Percentiles rank a stretch among this genome's conserved stretches.
These are phyloP conservation scores for Scalopus aquaticus DNA, from an alignment of 2,113 vertebrate genomes.

Conservation along the genomic window DNA sequence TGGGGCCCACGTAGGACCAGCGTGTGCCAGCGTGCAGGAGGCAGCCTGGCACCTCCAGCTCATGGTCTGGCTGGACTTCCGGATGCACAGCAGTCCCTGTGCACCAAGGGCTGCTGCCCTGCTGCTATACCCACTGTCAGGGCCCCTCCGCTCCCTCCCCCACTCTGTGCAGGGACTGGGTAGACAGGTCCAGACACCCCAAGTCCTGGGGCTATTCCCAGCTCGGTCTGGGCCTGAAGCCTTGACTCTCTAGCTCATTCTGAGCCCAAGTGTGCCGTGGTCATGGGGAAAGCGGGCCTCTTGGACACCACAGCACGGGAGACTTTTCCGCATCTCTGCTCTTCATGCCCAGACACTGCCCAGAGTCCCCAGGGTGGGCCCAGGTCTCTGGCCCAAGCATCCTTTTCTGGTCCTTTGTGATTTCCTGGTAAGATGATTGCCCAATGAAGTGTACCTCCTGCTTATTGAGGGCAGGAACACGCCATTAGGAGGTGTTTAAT, in stretches of 20 bases:
- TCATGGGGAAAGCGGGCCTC: not conserved
- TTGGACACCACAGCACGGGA: fast-evolving
- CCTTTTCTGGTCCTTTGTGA: not conserved
- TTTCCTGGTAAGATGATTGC: not conserved
- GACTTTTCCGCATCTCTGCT: not conserved
- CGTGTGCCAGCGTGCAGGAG: not conserved
- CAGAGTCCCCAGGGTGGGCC: not conserved
- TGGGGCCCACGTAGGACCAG: fast-evolving
- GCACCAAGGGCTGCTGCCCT: fast-evolving
- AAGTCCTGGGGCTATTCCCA: not conserved
- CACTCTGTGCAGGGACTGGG: not conserved
- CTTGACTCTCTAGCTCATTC: not conserved
- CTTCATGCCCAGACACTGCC: not conserved
- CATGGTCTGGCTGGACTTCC: not conserved
- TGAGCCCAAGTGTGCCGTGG: fast-evolving
- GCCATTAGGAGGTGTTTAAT: not conserved
- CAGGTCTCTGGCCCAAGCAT: not conserved
- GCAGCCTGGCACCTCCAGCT: not conserved
- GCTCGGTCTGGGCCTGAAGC: not conserved
- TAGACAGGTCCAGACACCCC: not conserved
- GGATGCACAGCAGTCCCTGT: not conserved
- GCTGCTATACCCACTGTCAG: not conserved
- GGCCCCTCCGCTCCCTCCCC: not conserved
- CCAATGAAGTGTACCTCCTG: not conserved
- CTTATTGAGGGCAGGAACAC: not conserved